Base-by-base conservation (phyloP, 2,113 vertebrate species). In the Tricholaema leucomelas region DNA sequence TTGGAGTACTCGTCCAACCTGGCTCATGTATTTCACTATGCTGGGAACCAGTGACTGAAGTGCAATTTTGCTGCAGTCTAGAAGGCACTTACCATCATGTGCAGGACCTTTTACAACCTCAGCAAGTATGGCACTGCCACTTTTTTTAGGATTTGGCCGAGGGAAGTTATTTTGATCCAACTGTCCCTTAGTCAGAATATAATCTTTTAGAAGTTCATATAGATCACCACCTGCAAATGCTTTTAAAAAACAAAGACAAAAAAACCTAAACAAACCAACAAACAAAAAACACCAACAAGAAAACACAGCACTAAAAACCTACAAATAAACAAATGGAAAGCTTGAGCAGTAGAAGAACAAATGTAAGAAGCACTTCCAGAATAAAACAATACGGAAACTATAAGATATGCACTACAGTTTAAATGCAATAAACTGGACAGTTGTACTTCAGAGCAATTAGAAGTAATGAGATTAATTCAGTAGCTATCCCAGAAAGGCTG, bases 101-200 rank as follows among this genome's bases (percentile, higher is more conserved):
- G 18, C 31, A 76, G 35, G 13, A 27, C 36, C 42, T 87, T 95
- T 94, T 60, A 56, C 17, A 61, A 35, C 7, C 19, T 60, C 89
- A 13, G 75, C 58, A 65, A 98, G 91, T 56, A 98, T 19, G 71
- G 98, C 97, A 83, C 71, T 85, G 31, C 97, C 97, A 60, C 91
- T 71, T 86, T 97, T 98, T 55, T 97, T 95, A 48, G 97, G 97
- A 81, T 98, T 94, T 85, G 94, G 88, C 33, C 93, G 70, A 5
- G 98, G 98, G 84, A 96, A 98, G 80, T 98, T 98, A 90, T 96
- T 97, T 94, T 98, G 97, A 23, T 75, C 95, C 81, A 98, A 42
- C 55, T 90, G 88, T 35, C 98, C 97, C 54, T 98, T 97, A 23
- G 95, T 97, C 92, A 98, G 85, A 91, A 98, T 21, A 52, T 98